Evolutionary conservation across 2,888 invertebrate species (phyloP).

Genomic region (Cyclophora albipunctata): DNA sequence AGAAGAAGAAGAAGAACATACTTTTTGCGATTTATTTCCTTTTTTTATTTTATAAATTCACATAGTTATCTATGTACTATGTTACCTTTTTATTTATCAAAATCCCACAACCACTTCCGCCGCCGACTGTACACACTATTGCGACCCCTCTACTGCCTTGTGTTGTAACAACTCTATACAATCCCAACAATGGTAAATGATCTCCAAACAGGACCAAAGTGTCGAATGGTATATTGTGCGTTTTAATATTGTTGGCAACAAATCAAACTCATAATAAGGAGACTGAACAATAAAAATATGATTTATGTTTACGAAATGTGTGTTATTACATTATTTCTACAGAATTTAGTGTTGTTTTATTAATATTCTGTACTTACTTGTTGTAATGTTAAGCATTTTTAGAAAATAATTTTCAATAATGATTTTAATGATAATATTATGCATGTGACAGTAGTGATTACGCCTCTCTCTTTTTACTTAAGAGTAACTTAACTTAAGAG

Average conservation of each 20-base stretch:
- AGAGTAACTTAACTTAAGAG: too few relatives aligned
- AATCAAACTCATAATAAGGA: constrained; percentile 39
- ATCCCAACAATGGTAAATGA: constrained; percentile 36
- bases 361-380: too few relatives aligned
- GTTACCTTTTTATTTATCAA: not conserved
- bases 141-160: constrained; percentile 22
- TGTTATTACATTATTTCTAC: too few relatives aligned
- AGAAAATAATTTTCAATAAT: too few relatives aligned
- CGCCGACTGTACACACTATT: constrained; percentile 12
- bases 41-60: not conserved
- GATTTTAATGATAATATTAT: too few relatives aligned
- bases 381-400: too few relatives aligned
- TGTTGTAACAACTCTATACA: constrained; percentile 33
- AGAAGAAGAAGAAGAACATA: too few relatives aligned
- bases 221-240: constrained; percentile 21
- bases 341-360: too few relatives aligned
- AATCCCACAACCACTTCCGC: constrained; percentile 3
- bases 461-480: too few relatives aligned
- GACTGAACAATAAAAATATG: not conserved
- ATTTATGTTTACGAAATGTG: too few relatives aligned
- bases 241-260: constrained; percentile 37
- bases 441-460: too few relatives aligned
- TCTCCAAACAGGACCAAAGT: constrained; percentile 39
- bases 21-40: too few relatives aligned
- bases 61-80: not conserved